Evolutionary conservation across 2,888 invertebrate genomes (phyloP).

Genomic region (Oligia fasciuncula): DNA sequence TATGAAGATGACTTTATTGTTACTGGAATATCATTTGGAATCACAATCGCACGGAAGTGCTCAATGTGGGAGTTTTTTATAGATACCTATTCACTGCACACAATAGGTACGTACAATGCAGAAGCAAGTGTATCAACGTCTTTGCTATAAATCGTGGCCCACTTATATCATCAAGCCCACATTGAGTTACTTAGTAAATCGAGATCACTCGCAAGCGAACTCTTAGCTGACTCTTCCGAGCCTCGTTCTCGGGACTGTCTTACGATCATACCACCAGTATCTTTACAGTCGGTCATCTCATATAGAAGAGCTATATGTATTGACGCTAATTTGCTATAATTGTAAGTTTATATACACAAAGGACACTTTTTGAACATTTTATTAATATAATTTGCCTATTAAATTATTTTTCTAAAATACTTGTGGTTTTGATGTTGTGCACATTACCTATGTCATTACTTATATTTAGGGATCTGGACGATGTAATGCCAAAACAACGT

Average conservation of each 20-base stretch:
- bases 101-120: constrained; percentile 29
- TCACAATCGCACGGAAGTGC: constrained; percentile 6
- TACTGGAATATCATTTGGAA: constrained; percentile 14
- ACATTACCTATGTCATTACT: not conserved
- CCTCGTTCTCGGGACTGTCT: constrained; percentile 14
- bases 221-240: constrained; percentile 16
- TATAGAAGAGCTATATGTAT: constrained; percentile 65
- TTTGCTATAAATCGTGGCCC: constrained; percentile 31
- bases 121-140: constrained; percentile 18
- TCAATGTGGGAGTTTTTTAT: constrained; percentile 21
- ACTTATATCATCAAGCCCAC: constrained; percentile 57
- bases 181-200: constrained; percentile 41
- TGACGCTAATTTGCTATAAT: constrained; percentile 80
- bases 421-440: constrained; percentile 57
- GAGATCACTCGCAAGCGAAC: constrained; percentile 43
- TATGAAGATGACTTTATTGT: constrained; percentile 37
- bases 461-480: not conserved
- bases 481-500: not conserved
- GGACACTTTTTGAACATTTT: constrained; percentile 89
- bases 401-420: constrained; percentile 89
- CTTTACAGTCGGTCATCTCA: constrained; percentile 11
- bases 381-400: constrained; percentile 89
- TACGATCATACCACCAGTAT: constrained; percentile 2
- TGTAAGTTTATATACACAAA: constrained; percentile 88
- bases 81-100: not conserved